phyloP scores from a whole-genome alignment of 2,888 invertebrate species.

The Drosophila melanosoma region DNA sequence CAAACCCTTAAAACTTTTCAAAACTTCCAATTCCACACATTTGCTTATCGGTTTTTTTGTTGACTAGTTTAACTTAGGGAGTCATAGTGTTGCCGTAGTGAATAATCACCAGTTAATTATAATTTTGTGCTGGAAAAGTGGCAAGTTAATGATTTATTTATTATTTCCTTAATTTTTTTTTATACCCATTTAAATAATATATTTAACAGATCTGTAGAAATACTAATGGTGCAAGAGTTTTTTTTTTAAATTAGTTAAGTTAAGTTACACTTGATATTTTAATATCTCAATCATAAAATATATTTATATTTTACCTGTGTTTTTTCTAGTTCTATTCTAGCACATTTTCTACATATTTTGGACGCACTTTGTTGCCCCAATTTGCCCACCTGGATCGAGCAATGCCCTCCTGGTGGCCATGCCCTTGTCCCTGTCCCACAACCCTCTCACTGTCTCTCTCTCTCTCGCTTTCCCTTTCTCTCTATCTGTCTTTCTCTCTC shows the following conservation, averaged over 20 bases:
- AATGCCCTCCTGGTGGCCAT: conserved; percentile 51
- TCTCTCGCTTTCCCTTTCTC: not conserved
- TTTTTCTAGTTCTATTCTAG: conserved; percentile 8
- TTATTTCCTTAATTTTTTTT: not conserved
- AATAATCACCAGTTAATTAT: not conserved
- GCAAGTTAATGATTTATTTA: not conserved
- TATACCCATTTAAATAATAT: not conserved
- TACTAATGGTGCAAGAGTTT: not conserved
- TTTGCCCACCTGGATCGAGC: conserved; percentile 59
- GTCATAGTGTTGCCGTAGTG: not conserved
- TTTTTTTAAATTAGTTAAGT: not conserved
- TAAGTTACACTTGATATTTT: not conserved
- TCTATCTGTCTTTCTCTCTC: not conserved
- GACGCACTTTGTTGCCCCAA: conserved; percentile 32
- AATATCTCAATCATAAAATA: not conserved
- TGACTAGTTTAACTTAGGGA: conserved; percentile 7
- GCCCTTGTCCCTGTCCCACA: conserved; percentile 34
- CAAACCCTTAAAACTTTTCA: conserved; percentile 44
- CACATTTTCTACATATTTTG: conserved; percentile 16
- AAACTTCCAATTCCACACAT: not conserved
- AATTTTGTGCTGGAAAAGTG: not conserved
- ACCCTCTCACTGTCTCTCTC: not conserved
- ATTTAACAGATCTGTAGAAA: not conserved
- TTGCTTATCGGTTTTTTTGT: conserved; percentile 27
- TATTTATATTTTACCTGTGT: conserved; percentile 12